These are phyloP conservation scores for Apis mellifera DNA, from an alignment of 1,140 invertebrate species.

Conservation along the genomic window Amel_HAv3.1 CM009932.2:14065501-14066000, in stretches of 20 bases:
- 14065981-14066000: no score
- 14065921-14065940: constrained; percentile 78
- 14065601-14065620: not conserved
- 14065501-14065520: constrained; percentile 81
- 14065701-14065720: constrained; percentile 65
- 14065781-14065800: constrained; percentile 84
- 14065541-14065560: constrained; percentile 83
- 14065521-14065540: constrained; percentile 85
- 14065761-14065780: constrained; percentile 82
- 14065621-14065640: not conserved
- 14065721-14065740: constrained; percentile 81
- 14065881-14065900: constrained; percentile 80
- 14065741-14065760: constrained; percentile 83
- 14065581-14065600: constrained; percentile 80
- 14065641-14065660: not conserved
- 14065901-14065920: constrained; percentile 79
- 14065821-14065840: constrained; percentile 81
- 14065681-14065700: constrained; percentile 68
- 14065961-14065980: not conserved
- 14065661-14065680: constrained; percentile 70
- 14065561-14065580: constrained; percentile 83
- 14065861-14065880: constrained; percentile 80
- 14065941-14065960: constrained; percentile 61
- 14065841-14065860: constrained; percentile 75
- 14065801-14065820: constrained; percentile 85